phyloP scores from a whole-genome alignment of 2,888 invertebrate genomes.

The Troglohyphantes excavatus region DNA sequence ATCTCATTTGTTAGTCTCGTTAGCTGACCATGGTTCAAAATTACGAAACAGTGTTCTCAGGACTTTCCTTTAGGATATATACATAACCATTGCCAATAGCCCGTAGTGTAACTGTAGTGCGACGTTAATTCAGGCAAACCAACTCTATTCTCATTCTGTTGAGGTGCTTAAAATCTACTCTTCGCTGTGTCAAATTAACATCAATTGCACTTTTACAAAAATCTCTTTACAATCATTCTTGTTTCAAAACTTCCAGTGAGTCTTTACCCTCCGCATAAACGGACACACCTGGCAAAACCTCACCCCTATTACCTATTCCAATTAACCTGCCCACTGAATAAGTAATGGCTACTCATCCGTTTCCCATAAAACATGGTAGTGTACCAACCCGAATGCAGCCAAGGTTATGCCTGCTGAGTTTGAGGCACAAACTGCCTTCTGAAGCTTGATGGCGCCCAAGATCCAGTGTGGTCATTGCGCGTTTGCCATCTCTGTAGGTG shows the following conservation, averaged over 20 bases:
- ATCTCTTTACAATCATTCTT: no score
- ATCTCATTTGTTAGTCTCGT: no score
- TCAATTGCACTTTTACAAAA: no score
- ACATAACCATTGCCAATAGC: no score
- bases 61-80: no score
- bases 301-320: slow-evolving; percentile 16
- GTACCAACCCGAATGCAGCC: background rate
- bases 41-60: no score
- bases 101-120: no score
- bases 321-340: slow-evolving; percentile 12
- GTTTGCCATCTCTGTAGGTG: slow-evolving; percentile 51
- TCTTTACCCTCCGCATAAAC: background rate
- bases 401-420: slow-evolving; percentile 39
- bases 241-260: background rate
- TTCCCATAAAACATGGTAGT: slow-evolving; percentile 31
- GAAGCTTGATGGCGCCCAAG: slow-evolving; percentile 1
- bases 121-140: no score
- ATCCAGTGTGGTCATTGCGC: slow-evolving; percentile 68
- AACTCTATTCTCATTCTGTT: no score
- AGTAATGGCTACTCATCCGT: slow-evolving; percentile 57
- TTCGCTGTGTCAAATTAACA: no score
- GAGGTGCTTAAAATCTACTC: no score
- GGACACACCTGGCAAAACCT: slow-evolving; percentile 7
- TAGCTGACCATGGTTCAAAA: no score
- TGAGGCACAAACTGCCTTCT: background rate